Conservation (phyloP, 2,888 invertebrate genomes). For the Hypolimnas misippus region DNA sequence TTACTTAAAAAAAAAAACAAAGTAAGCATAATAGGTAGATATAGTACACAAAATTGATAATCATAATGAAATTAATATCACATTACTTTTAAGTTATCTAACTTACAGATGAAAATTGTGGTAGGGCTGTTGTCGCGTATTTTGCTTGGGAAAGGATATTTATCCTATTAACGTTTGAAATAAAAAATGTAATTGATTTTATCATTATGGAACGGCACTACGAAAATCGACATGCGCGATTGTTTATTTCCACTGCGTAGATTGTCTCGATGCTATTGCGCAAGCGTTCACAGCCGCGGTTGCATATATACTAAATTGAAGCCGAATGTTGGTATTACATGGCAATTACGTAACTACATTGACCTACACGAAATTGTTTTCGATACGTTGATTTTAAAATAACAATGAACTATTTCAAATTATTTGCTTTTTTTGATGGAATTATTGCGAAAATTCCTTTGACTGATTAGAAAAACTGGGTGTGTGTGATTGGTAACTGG, state of each 20-base stretch:
- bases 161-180: constrained; percentile 50
- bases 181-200: constrained; percentile 53
- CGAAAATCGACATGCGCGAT: background rate
- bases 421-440: too few relatives aligned
- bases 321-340: background rate
- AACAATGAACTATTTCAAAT: too few relatives aligned
- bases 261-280: constrained; percentile 8
- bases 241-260: constrained; percentile 12
- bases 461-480: too few relatives aligned
- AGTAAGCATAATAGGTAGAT: background rate
- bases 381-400: too few relatives aligned
- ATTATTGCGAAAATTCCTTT: too few relatives aligned
- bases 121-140: constrained; percentile 63
- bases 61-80: background rate
- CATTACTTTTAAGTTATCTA: background rate
- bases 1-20: background rate
- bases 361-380: background rate
- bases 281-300: background rate
- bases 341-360: background rate
- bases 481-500: too few relatives aligned
- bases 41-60: background rate
- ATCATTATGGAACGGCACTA: constrained; percentile 48
- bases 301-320: constrained; percentile 5
- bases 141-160: constrained; percentile 55
- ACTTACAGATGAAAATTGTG: constrained; percentile 75